phyloP scores from a whole-genome alignment of 2,797 vertebrate species.

The Microcaecilia unicolor region DNA sequence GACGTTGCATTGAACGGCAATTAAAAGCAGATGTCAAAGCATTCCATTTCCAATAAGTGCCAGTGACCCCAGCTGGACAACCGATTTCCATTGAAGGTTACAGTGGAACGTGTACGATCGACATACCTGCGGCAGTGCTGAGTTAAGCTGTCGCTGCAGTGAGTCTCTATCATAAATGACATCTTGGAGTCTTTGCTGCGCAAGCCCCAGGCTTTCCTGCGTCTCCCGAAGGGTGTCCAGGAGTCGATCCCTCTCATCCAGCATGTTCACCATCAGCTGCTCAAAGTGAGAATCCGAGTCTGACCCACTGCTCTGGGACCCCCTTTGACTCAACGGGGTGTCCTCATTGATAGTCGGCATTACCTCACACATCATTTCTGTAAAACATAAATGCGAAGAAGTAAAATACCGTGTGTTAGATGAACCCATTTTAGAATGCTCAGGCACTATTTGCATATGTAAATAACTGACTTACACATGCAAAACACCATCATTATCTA shows the following conservation, averaged over 20 bases:
- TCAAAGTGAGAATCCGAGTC: slow-evolving; percentile 97
- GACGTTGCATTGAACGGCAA: no score
- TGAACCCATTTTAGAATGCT: no score
- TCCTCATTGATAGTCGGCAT: slow-evolving; percentile 94
- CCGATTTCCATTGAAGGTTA: not conserved
- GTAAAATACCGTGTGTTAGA: no score
- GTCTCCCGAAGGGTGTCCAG: slow-evolving; percentile 92
- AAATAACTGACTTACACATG: no score
- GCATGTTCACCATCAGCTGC: slow-evolving; percentile 98
- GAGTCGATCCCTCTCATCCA: slow-evolving; percentile 93
- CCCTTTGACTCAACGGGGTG: slow-evolving; percentile 91
- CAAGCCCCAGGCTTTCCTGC: slow-evolving; percentile 86
- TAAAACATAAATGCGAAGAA: slow-evolving; percentile 20
- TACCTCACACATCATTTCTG: slow-evolving; percentile 88
- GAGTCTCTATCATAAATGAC: slow-evolving; percentile 94
- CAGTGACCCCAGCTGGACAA: no score
- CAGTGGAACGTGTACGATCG: not conserved
- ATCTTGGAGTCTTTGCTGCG: slow-evolving; percentile 92
- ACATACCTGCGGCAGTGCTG: slow-evolving; percentile 90
- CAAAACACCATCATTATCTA: no score
- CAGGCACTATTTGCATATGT: no score
- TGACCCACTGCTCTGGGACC: slow-evolving; percentile 89
- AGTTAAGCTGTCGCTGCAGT: slow-evolving; percentile 93
- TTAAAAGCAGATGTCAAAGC: not conserved
- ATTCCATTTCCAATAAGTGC: no score